phyloP scores from a whole-genome alignment of 2,888 invertebrate genomes.

The Tinea trinotella region DNA sequence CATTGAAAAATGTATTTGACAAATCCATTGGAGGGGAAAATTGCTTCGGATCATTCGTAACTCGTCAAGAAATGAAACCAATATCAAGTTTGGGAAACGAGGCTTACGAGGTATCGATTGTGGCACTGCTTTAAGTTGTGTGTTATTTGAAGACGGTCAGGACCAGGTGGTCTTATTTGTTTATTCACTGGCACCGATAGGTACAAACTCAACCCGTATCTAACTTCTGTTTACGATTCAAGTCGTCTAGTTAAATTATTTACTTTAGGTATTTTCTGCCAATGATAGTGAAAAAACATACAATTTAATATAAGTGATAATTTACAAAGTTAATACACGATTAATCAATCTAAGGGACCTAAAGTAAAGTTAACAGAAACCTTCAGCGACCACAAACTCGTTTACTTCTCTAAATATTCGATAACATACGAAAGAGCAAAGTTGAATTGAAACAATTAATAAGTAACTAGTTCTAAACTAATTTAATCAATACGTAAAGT shows the following conservation, averaged over 20 bases:
- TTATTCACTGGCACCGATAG: slow-evolving; percentile 32
- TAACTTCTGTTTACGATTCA: neutral
- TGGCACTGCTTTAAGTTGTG: slow-evolving; percentile 27
- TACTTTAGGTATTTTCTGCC: neutral
- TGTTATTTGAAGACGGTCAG: slow-evolving; percentile 24
- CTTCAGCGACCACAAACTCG: no score
- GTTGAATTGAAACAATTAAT: no score
- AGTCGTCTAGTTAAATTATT: neutral
- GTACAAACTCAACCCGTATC: neutral
- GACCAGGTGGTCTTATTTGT: slow-evolving; percentile 44
- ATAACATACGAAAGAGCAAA: no score
- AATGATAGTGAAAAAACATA: no score
- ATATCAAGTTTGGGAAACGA: neutral
- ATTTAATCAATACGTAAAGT: no score
- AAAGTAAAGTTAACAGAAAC: no score
- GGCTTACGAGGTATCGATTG: slow-evolving; percentile 36
- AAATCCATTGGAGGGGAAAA: neutral
- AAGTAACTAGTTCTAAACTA: no score
- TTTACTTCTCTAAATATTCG: no score
- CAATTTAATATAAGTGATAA: no score
- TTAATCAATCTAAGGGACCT: no score
- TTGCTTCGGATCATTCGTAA: neutral
- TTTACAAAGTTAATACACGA: no score
- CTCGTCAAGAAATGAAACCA: slow-evolving; percentile 11
- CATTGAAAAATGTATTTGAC: slow-evolving; percentile 2